Percentiles rank a stretch among this genome's conserved stretches.
phyloP scores from a whole-genome alignment of 2,797 vertebrate genomes.

The Hippopotamyrus pictus region DNA sequence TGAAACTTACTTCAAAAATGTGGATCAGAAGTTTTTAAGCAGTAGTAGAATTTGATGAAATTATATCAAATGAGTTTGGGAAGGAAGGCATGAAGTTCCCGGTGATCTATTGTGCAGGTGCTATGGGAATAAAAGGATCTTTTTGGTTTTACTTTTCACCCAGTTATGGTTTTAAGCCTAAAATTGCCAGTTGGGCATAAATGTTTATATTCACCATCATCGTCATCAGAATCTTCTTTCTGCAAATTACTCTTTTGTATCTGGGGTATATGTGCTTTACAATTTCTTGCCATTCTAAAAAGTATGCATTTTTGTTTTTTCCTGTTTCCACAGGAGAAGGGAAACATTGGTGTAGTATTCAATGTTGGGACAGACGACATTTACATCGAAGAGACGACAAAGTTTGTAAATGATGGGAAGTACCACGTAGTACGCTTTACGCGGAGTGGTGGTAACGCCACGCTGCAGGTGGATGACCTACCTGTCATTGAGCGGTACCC shows the following conservation, averaged over 20 bases:
- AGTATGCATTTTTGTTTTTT: background rate
- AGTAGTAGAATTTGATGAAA: conserved; percentile 1
- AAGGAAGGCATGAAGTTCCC: background rate
- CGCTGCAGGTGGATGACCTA: conserved; percentile 98
- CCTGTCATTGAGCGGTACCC: conserved; percentile 96
- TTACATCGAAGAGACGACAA: conserved; percentile 91
- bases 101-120: background rate
- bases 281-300: background rate
- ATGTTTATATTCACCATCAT: background rate
- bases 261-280: background rate
- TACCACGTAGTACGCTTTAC: conserved; percentile 99
- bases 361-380: conserved; percentile 98
- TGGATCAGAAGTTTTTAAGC: background rate
- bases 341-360: conserved; percentile 95
- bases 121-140: background rate
- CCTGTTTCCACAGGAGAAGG: conserved; percentile 76
- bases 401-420: conserved; percentile 97
- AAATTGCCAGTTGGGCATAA: background rate
- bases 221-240: background rate
- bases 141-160: background rate
- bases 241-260: background rate
- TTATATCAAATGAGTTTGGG: background rate
- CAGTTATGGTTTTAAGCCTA: background rate
- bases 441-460: conserved; percentile 96
- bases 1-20: background rate